phyloP scores from a whole-genome alignment of 2,113 vertebrate species.

The Geococcyx californianus region DNA sequence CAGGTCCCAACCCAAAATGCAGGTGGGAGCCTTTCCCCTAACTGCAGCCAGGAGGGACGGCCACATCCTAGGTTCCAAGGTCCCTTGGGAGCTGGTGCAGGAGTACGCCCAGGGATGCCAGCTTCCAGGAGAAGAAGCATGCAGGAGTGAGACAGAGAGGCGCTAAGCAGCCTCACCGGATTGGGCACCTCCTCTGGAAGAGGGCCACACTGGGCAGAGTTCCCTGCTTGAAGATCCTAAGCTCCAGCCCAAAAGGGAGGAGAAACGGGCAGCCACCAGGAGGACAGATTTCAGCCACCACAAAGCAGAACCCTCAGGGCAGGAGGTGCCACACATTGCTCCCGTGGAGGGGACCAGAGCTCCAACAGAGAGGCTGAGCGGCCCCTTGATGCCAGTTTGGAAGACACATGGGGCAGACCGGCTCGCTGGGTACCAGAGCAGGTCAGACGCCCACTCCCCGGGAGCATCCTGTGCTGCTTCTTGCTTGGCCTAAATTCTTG shows the following conservation, averaged over 20 bases:
- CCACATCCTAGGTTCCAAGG: not conserved
- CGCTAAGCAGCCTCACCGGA: fast-evolving
- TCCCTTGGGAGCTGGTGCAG: not conserved
- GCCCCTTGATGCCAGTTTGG: not conserved
- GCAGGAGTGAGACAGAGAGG: not conserved
- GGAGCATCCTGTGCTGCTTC: not conserved
- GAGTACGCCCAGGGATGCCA: not conserved
- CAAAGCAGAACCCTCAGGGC: fast-evolving
- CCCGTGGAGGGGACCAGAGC: not conserved
- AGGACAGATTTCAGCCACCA: not conserved
- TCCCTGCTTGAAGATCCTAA: not conserved
- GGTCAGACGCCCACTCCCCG: not conserved
- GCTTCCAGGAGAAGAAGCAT: not conserved
- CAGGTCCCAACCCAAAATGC: not conserved
- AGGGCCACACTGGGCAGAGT: not conserved
- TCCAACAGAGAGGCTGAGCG: not conserved
- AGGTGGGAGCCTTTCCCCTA: not conserved
- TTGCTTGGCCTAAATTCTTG: not conserved
- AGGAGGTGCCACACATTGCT: not conserved
- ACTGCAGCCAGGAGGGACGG: fast-evolving
- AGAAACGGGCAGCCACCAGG: not conserved
- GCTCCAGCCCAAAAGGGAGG: not conserved
- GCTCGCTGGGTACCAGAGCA: not conserved
- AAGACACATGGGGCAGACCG: not conserved
- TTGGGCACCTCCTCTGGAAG: fast-evolving